Evolutionary conservation across 2,113 vertebrate species (phyloP).

Genomic region (Empidonax traillii): DNA sequence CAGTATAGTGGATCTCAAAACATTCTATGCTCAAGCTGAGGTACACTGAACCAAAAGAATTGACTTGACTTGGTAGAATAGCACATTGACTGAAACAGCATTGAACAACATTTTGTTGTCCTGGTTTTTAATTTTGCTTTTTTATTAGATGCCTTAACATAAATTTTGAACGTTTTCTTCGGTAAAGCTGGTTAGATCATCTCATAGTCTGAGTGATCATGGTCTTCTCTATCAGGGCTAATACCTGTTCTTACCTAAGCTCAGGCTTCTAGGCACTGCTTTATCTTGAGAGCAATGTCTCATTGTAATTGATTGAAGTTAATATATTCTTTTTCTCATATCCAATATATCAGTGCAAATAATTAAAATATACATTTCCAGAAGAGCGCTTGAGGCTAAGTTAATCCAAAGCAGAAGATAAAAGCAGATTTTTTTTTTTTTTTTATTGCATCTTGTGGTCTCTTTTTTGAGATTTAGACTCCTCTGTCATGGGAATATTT

Average conservation of each 20-base stretch:
- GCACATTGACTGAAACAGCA: background rate
- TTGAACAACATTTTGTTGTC: background rate
- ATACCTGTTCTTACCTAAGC: background rate
- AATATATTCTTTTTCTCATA: background rate
- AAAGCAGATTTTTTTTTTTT: background rate
- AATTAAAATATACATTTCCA: background rate
- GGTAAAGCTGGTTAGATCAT: background rate
- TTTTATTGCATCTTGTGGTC: background rate
- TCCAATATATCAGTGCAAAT: background rate
- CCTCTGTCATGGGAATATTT: slow-evolving; percentile 41
- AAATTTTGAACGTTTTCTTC: background rate
- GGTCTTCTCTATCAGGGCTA: background rate
- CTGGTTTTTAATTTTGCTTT: background rate
- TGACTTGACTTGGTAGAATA: background rate
- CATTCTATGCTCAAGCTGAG: background rate
- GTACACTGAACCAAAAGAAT: background rate
- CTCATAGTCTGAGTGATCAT: background rate
- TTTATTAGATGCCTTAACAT: background rate
- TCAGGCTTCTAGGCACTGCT: background rate
- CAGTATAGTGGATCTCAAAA: background rate
- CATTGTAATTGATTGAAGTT: background rate
- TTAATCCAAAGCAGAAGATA: background rate
- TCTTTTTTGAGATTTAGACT: slow-evolving; percentile 17
- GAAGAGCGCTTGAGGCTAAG: background rate
- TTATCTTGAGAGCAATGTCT: background rate